phyloP scores from a whole-genome alignment of 2,797 vertebrate genomes.

The Micrastur ruficollis region DNA sequence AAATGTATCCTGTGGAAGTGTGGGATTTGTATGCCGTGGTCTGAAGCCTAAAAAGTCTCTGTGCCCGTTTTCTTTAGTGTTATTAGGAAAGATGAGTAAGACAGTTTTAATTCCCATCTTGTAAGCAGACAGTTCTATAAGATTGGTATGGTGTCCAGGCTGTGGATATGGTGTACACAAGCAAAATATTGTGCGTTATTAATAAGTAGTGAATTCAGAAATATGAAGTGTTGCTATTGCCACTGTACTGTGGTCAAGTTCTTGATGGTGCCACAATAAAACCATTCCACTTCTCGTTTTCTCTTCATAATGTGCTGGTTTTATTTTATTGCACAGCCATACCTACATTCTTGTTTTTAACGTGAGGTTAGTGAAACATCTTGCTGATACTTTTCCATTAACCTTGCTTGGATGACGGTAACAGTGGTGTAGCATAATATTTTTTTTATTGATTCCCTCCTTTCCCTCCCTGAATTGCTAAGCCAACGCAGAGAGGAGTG shows the following conservation, averaged over 20 bases:
- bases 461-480: conserved; percentile 2
- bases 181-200: background rate
- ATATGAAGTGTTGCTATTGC: background rate
- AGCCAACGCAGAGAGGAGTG: background rate
- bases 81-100: background rate
- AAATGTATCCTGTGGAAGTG: background rate
- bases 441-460: conserved; percentile 43
- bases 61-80: background rate
- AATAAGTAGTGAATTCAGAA: background rate
- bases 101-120: background rate
- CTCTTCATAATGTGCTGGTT: background rate
- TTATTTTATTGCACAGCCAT: background rate
- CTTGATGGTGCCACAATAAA: background rate
- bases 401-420: conserved; percentile 12
- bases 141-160: background rate
- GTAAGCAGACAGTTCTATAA: background rate
- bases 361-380: background rate
- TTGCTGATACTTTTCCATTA: conserved; percentile 21
- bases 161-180: background rate
- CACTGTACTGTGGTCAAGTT: background rate
- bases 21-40: background rate
- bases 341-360: background rate
- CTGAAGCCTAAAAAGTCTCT: background rate
- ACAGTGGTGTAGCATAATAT: background rate
- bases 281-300: background rate